These are phyloP conservation scores for Phragmatobia fuliginosa DNA, from an alignment of 2,888 invertebrate genomes.

Conservation along the genomic window DNA sequence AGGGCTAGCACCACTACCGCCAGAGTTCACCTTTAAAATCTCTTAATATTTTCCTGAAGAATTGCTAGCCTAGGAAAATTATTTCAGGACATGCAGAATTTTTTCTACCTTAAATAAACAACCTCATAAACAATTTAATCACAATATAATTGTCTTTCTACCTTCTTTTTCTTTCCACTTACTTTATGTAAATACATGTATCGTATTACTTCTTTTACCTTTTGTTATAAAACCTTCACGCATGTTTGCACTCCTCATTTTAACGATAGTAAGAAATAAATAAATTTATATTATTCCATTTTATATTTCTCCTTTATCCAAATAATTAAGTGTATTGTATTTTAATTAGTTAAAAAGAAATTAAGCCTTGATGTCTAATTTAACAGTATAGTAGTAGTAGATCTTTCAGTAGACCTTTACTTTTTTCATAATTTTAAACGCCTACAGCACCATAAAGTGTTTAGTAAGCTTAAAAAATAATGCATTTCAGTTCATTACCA, in stretches of 20 bases:
- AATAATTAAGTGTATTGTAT: not conserved
- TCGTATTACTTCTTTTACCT: not conserved
- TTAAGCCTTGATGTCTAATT: not conserved
- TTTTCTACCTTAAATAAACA: not conserved
- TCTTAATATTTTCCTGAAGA: not conserved
- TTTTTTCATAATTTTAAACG: not conserved
- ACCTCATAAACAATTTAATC: not conserved
- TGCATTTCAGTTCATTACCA: too few relatives aligned
- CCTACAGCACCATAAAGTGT: too few relatives aligned
- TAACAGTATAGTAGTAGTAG: not conserved
- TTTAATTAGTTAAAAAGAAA: not conserved
- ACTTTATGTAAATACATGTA: not conserved
- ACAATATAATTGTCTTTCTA: not conserved
- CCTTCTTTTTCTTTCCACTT: accelerated
- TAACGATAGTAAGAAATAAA: not conserved
- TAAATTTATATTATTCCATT: not conserved
- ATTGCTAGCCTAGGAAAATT: not conserved
- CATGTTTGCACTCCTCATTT: not conserved
- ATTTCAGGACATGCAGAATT: not conserved
- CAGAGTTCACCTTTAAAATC: not conserved
- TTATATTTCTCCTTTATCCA: not conserved
- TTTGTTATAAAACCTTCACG: not conserved
- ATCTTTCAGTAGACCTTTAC: not conserved
- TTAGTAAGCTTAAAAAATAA: too few relatives aligned
- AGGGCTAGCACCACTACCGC: too few relatives aligned